Percentiles rank a stretch among this genome's conserved stretches.
These are phyloP conservation scores for Bos taurus DNA, from an alignment of 2,113 vertebrate genomes.

Conservation along the genomic window ARS-UCD2.0 NC_037328.1:144725501-144726000, in stretches of 20 bases:
- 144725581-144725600: not conserved
- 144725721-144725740: not conserved
- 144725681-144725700: not conserved
- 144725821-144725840: accelerated
- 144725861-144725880: not conserved
- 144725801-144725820: too few species aligned
- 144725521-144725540: not conserved
- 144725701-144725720: not conserved
- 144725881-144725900: not conserved
- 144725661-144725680: not conserved
- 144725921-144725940: accelerated
- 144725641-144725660: not conserved
- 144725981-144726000: not conserved
- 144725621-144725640: not conserved
- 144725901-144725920: accelerated
- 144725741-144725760: accelerated
- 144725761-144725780: not conserved
- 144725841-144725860: not conserved
- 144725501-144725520: not conserved
- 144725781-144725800: not conserved
- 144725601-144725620: not conserved
- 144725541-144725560: too few species aligned
- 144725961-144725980: not conserved
- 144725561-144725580: not conserved
- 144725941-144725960: not conserved